These are phyloP conservation scores for Limnephilus rhombicus DNA, from an alignment of 2,888 invertebrate species.

Conservation along the genomic window DNA sequence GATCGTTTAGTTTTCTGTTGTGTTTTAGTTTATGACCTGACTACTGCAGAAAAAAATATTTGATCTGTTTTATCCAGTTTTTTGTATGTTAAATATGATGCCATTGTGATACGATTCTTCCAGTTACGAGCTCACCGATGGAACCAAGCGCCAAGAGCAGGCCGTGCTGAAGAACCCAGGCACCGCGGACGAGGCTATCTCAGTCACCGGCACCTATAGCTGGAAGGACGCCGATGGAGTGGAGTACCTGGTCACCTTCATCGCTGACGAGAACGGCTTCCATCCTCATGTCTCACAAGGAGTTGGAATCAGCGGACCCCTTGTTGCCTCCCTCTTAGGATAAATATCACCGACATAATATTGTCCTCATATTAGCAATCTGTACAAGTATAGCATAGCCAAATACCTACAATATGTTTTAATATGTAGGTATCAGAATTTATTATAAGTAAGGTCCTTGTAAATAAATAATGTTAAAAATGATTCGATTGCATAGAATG, in stretches of 20 bases:
- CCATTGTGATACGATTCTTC: background rate
- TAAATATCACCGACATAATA: slow-evolving; percentile 47
- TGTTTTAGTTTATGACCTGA: no score
- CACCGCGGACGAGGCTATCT: slow-evolving; percentile 70
- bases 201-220: slow-evolving; percentile 71
- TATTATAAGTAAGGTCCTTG: no score
- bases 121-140: slow-evolving; percentile 71
- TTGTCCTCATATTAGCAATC: no score
- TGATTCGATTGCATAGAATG: no score
- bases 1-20: no score
- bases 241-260: slow-evolving; percentile 71
- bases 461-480: no score
- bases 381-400: no score
- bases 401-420: no score
- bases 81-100: no score
- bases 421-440: no score
- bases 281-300: slow-evolving; percentile 67
- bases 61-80: no score
- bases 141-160: slow-evolving; percentile 70
- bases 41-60: no score
- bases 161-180: slow-evolving; percentile 71
- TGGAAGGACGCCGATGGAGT: slow-evolving; percentile 70
- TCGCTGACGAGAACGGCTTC: slow-evolving; percentile 74
- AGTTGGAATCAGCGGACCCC: slow-evolving; percentile 44
- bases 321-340: slow-evolving; percentile 61